A percentile compares a stretch with the other conserved stretches of the same genome.
Conservation (phyloP, 1,140 invertebrate genomes). For the Nasonia giraulti region DNA sequence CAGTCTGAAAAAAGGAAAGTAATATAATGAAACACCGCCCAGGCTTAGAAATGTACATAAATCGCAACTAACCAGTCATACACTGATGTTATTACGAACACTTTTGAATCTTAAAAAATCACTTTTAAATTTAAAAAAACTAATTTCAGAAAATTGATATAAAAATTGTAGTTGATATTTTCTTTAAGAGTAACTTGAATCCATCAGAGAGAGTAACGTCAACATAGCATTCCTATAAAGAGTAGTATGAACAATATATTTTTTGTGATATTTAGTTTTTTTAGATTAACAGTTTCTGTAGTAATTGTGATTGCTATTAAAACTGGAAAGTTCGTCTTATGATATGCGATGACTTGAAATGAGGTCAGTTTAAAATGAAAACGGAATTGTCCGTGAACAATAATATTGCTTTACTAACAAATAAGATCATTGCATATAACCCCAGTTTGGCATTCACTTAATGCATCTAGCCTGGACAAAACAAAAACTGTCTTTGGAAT, state of each 20-base stretch:
- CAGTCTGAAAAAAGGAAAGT: slow-evolving; percentile 41
- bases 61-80: slow-evolving; percentile 27
- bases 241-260: background rate
- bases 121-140: background rate
- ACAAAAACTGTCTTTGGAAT: slow-evolving; percentile 1
- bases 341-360: background rate
- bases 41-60: slow-evolving; percentile 44
- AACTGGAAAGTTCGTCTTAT: background rate
- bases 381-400: background rate
- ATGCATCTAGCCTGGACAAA: background rate
- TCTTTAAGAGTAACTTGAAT: background rate
- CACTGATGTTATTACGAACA: background rate
- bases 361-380: background rate
- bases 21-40: slow-evolving; percentile 37
- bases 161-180: slow-evolving; percentile 28
- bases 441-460: background rate
- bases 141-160: background rate
- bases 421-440: background rate
- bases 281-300: background rate
- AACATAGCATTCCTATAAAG: background rate
- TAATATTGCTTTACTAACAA: background rate
- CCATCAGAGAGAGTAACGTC: background rate
- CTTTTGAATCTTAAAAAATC: slow-evolving; percentile 45
- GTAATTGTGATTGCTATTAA: background rate
- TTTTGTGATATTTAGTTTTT: background rate